phyloP scores from a whole-genome alignment of 1,140 invertebrate genomes.

The Aphelinus certus region DNA sequence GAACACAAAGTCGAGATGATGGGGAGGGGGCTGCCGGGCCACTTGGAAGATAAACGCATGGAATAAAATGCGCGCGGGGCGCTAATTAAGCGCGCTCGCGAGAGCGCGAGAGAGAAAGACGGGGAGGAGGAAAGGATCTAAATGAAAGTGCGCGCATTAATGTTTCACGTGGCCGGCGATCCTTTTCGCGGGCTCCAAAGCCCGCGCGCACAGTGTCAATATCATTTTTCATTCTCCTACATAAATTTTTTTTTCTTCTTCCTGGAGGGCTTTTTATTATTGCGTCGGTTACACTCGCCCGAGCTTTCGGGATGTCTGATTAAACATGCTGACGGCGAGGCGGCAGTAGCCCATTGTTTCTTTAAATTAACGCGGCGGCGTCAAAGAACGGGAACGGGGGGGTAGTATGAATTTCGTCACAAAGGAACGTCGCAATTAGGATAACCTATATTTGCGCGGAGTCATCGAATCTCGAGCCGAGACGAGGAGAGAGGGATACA shows the following conservation, averaged over 20 bases:
- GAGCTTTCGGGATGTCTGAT: conserved; percentile 30
- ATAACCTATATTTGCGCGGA: conserved; percentile 27
- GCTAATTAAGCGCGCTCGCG: conserved; percentile 54
- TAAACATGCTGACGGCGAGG: conserved; percentile 16
- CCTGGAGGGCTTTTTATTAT: background rate
- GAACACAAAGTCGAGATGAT: too few species aligned
- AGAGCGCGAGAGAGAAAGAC: conserved; percentile 27
- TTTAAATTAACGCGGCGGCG: conserved; percentile 24
- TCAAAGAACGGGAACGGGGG: background rate
- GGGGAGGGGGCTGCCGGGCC: background rate
- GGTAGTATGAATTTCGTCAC: conserved; percentile 24
- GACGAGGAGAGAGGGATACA: too few species aligned
- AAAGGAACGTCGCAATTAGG: conserved; percentile 22
- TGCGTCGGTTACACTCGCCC: background rate
- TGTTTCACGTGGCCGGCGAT: conserved; percentile 49
- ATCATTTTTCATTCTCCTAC: conserved; percentile 17
- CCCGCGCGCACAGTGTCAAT: conserved; percentile 3
- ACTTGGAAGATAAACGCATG: conserved; percentile 34
- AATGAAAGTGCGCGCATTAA: conserved; percentile 44
- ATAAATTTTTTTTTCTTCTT: too few species aligned
- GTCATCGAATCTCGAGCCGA: conserved; percentile 16
- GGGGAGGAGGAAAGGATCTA: background rate
- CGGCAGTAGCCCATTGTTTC: conserved; percentile 18
- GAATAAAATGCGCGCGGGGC: conserved; percentile 32
- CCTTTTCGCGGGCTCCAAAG: conserved; percentile 16